Conservation (phyloP, 2,113 vertebrate genomes). For the Lethenteron camtschaticum region DNA sequence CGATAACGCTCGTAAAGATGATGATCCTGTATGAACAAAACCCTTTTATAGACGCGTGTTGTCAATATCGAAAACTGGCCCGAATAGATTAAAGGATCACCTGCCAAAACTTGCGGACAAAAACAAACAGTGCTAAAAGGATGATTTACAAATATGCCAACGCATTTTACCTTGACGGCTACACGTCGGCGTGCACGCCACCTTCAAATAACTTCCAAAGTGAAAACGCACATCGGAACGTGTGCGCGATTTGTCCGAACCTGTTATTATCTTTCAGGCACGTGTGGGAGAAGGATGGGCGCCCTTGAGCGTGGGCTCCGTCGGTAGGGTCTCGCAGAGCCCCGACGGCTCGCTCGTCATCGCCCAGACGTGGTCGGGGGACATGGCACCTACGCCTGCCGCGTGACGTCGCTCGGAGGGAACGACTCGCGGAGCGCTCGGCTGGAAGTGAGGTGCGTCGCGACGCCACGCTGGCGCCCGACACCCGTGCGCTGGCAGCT, state of each 20-base stretch:
- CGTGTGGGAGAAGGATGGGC: constrained; percentile 70
- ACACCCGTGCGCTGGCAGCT: background rate
- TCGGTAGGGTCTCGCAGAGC: constrained; percentile 46
- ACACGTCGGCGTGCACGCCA: too few species aligned
- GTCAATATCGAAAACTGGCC: too few species aligned
- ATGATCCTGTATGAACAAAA: too few species aligned
- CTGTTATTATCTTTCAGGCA: constrained; percentile 25
- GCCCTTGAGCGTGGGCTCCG: constrained; percentile 27
- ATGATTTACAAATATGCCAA: too few species aligned
- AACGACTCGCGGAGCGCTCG: constrained; percentile 73
- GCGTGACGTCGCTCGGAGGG: constrained; percentile 59
- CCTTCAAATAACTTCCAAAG: too few species aligned
- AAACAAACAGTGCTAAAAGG: too few species aligned
- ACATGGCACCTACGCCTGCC: constrained; percentile 90
- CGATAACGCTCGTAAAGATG: too few species aligned
- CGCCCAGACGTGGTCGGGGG: constrained; percentile 93
- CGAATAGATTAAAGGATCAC: too few species aligned
- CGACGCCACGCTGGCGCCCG: background rate
- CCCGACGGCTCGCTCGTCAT: constrained; percentile 57
- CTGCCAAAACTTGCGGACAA: too few species aligned
- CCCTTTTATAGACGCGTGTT: too few species aligned
- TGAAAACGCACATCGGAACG: too few species aligned
- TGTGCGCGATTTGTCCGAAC: background rate
- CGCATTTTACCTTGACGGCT: too few species aligned
- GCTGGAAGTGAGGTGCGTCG: constrained; percentile 57